phyloP scores from a whole-genome alignment of 2,888 invertebrate genomes.

The Drosophila lacicola region DNA sequence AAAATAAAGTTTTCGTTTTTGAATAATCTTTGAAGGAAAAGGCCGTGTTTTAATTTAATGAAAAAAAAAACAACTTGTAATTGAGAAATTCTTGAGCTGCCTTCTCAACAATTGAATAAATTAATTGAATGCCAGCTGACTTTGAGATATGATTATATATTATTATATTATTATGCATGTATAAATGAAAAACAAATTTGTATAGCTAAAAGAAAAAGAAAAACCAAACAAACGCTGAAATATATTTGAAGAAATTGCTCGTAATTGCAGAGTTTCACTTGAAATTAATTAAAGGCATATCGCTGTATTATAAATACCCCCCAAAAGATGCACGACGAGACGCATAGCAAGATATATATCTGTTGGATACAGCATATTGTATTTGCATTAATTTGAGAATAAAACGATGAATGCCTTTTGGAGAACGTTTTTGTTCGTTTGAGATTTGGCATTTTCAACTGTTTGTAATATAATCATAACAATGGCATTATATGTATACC shows the following conservation, averaged over 20 bases:
- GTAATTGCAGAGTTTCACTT: conserved; percentile 54
- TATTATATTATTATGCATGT: conserved; percentile 14
- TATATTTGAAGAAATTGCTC: conserved; percentile 44
- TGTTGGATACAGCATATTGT: conserved; percentile 20
- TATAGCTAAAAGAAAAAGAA: conserved; percentile 38
- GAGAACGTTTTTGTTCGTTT: conserved; percentile 18
- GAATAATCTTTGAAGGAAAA: not conserved
- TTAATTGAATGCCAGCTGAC: conserved; percentile 39
- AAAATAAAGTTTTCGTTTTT: conserved; percentile 21
- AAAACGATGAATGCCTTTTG: conserved; percentile 58
- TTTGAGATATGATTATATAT: conserved; percentile 32
- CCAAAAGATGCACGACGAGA: conserved; percentile 53
- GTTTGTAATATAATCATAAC: conserved; percentile 68
- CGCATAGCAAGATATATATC: conserved; percentile 39
- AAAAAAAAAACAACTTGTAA: conserved; percentile 4
- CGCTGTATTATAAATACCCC: conserved; percentile 78
- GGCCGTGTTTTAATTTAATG: conserved; percentile 19
- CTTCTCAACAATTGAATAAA: conserved; percentile 28
- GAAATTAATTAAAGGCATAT: conserved; percentile 72
- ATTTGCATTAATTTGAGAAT: conserved; percentile 19
- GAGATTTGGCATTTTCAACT: conserved; percentile 59
- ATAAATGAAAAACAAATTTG: conserved; percentile 36
- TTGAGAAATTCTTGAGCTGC: conserved; percentile 40
- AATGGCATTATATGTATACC: conserved; percentile 37
- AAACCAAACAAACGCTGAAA: conserved; percentile 48